A percentile compares a stretch with the other conserved stretches of the same genome.
These are phyloP conservation scores for Lepus timidus DNA, from an alignment of 2,113 vertebrate genomes.

Conservation along the genomic window DNA sequence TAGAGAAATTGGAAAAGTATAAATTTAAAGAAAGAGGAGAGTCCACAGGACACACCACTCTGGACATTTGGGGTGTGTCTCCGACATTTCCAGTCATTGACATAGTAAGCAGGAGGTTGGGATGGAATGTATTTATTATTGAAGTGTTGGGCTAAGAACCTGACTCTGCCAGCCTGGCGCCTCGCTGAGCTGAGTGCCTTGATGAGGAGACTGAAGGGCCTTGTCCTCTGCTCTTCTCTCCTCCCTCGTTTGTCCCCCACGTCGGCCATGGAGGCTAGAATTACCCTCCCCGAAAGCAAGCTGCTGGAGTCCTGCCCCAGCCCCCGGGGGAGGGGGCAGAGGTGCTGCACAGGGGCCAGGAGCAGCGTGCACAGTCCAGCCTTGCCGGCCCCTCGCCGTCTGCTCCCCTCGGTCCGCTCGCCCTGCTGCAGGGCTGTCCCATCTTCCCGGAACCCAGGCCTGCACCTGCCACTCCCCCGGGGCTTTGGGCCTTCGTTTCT, in stretches of 20 bases:
- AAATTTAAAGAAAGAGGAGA: neutral
- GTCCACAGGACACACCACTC: neutral
- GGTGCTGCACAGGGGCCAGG: too few relatives aligned
- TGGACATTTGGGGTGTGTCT: neutral
- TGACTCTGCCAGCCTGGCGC: neutral
- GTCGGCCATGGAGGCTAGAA: neutral
- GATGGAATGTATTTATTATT: neutral
- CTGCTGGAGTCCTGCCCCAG: neutral
- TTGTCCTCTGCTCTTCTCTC: neutral
- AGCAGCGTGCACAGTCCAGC: too few relatives aligned
- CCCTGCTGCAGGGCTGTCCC: too few relatives aligned
- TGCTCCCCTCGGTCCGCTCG: too few relatives aligned
- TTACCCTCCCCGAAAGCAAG: neutral
- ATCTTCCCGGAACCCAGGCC: too few relatives aligned
- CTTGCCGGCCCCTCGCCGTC: too few relatives aligned
- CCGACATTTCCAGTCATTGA: neutral
- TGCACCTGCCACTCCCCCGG: too few relatives aligned
- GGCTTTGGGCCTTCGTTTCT: too few relatives aligned
- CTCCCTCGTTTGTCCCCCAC: too few relatives aligned
- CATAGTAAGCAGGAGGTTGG: neutral
- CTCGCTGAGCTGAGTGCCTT: neutral
- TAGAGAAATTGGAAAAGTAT: neutral
- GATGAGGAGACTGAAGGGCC: neutral
- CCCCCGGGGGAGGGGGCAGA: too few relatives aligned
- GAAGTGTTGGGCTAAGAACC: neutral